phyloP scores from a whole-genome alignment of 2,888 invertebrate genomes.

The Mesochorus sp. region DNA sequence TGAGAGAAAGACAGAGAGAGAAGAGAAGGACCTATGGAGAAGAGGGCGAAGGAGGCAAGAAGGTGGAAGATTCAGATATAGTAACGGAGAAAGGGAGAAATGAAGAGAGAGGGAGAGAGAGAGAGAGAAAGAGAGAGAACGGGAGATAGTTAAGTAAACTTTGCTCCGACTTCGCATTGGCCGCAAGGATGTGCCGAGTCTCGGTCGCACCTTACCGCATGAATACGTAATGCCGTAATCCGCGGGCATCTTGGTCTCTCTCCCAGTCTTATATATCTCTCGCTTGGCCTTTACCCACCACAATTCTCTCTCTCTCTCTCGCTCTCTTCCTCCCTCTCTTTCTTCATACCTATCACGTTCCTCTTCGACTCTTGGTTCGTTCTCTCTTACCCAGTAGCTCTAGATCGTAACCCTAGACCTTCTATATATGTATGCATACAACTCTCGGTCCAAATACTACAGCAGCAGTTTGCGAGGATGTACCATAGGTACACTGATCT shows the following conservation, averaged over 20 bases:
- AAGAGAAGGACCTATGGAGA: background rate
- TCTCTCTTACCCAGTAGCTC: constrained; percentile 1
- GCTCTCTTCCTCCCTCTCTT: constrained; percentile 37
- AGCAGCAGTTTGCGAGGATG: constrained; percentile 2
- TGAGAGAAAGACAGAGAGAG: background rate
- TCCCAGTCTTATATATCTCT: background rate
- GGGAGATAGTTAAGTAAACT: constrained; percentile 65
- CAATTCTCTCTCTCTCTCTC: constrained; percentile 44
- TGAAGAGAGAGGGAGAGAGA: constrained; percentile 4
- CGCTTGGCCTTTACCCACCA: no score
- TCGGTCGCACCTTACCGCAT: constrained; percentile 66
- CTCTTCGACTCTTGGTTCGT: constrained; percentile 21
- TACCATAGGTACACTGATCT: constrained; percentile 55
- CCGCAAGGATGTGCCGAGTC: constrained; percentile 60
- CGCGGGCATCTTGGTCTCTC: constrained; percentile 38
- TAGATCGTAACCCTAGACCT: background rate
- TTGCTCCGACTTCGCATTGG: constrained; percentile 67
- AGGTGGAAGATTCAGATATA: background rate
- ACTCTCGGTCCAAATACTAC: no score
- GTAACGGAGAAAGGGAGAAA: constrained; percentile 4
- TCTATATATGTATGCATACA: no score
- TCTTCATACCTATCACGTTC: constrained; percentile 26
- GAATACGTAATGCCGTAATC: constrained; percentile 71
- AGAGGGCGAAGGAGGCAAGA: constrained; percentile 22
- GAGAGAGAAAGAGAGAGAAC: constrained; percentile 34